Evolutionary conservation across 2,113 vertebrate genomes (phyloP).

Genomic region (Zapornia atra): DNA sequence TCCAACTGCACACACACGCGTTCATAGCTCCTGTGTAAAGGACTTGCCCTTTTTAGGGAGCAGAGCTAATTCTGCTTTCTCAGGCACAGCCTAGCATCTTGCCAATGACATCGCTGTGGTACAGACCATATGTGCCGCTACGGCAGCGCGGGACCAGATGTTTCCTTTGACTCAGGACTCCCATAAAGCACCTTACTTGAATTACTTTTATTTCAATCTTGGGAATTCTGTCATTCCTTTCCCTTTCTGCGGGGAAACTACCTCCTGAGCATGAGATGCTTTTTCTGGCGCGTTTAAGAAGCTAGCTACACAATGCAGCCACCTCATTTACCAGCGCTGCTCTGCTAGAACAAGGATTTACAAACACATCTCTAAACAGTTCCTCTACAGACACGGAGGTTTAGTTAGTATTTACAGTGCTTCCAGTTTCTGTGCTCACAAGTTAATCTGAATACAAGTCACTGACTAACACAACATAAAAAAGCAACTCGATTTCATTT

Average conservation of each 20-base stretch:
- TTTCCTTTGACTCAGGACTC: constrained; percentile 64
- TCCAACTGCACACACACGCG: not conserved
- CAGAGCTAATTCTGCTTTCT: constrained; percentile 10
- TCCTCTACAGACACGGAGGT: not conserved
- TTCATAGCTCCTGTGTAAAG: constrained; percentile 25
- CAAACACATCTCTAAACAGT: not conserved
- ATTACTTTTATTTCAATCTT: constrained; percentile 62
- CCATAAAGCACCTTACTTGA: constrained; percentile 59
- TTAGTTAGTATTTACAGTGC: not conserved
- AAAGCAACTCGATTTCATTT: not conserved
- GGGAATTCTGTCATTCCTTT: constrained; percentile 48
- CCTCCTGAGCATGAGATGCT: constrained; percentile 3
- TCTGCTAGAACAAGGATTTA: not conserved
- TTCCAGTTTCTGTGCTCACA: not conserved
- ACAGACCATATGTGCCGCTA: constrained; percentile 53
- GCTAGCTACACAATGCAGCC: not conserved
- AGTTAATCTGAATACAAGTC: not conserved
- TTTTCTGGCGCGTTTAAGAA: not conserved
- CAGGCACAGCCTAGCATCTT: constrained; percentile 20
- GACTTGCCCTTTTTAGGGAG: constrained; percentile 51
- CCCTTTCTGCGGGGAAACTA: constrained; percentile 9
- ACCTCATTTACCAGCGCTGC: not conserved
- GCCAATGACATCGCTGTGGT: constrained; percentile 67
- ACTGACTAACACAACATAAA: not conserved
- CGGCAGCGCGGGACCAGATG: constrained; percentile 64